These are phyloP conservation scores for Trichopoda pennipes DNA, from an alignment of 2,888 invertebrate species.

Conservation along the genomic window DNA sequence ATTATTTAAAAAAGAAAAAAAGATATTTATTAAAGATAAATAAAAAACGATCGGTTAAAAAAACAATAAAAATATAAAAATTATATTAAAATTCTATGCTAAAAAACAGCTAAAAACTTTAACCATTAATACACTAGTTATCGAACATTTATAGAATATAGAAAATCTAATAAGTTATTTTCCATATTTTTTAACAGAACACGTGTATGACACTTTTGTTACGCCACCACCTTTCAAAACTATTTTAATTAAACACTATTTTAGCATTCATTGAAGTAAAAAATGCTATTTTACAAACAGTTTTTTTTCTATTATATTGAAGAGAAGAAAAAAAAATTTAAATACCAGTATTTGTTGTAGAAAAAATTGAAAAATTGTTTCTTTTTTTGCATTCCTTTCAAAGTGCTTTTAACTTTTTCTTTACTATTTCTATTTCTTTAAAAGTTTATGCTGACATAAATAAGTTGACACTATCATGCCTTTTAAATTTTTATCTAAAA, in stretches of 20 bases:
- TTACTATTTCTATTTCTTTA: conserved; percentile 2
- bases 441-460: conserved; percentile 50
- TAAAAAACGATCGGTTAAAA: too few species aligned
- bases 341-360: conserved; percentile 5
- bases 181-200: neutral
- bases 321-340: neutral
- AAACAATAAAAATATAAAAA: too few species aligned
- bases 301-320: neutral
- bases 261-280: conserved; percentile 6
- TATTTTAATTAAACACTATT: neutral
- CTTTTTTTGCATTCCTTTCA: neutral
- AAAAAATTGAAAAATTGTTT: conserved; percentile 41
- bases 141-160: neutral
- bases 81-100: neutral
- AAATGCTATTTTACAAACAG: neutral
- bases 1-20: too few species aligned
- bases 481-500: conserved; percentile 29
- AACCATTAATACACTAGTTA: neutral
- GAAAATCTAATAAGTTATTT: conserved; percentile 5
- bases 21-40: too few species aligned
- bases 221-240: neutral
- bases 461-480: conserved; percentile 57
- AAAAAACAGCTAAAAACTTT: neutral
- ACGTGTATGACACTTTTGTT: conserved; percentile 16
- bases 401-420: conserved; percentile 2